Percentiles rank a stretch among this genome's conserved stretches.
Evolutionary conservation across 2,888 invertebrate genomes (phyloP).

Genomic region (Coelopa pilipes): DNA sequence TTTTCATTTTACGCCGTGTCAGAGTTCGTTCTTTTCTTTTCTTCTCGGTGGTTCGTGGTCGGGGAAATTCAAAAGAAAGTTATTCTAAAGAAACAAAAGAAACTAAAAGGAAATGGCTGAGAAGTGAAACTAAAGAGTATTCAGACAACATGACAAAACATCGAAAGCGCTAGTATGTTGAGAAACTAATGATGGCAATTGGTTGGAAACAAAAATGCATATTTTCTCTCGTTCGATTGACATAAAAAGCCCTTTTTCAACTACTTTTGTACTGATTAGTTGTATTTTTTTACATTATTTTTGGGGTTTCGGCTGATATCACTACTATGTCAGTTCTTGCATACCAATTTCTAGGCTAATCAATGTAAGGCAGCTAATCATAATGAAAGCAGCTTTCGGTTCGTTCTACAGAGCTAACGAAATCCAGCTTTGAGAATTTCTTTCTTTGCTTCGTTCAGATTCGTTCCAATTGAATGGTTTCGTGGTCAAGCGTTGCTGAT

Average conservation of each 20-base stretch:
- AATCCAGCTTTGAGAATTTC: slow-evolving; percentile 49
- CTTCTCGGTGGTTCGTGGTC: not conserved
- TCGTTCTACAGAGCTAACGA: slow-evolving; percentile 33
- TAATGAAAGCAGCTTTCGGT: slow-evolving; percentile 41
- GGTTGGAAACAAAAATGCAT: too few relatives aligned
- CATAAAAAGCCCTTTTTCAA: too few relatives aligned
- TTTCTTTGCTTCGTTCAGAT: slow-evolving; percentile 35
- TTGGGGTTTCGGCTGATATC: not conserved
- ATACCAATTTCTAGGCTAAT: slow-evolving; percentile 26
- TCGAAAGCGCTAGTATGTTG: slow-evolving; percentile 13
- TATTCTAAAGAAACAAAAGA: slow-evolving; percentile 21
- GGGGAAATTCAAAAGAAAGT: not conserved
- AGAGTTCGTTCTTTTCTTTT: slow-evolving; percentile 18
- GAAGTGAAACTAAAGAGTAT: slow-evolving; percentile 13
- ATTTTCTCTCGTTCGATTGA: too few relatives aligned
- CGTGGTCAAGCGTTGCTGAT: slow-evolving; percentile 23
- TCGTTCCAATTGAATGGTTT: not conserved
- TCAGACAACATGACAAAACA: slow-evolving; percentile 3
- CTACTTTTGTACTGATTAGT: slow-evolving; percentile 28
- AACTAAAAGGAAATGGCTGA: slow-evolving; percentile 12
- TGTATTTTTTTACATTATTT: not conserved
- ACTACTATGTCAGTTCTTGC: not conserved
- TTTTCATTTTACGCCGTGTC: slow-evolving; percentile 40
- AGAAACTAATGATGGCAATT: too few relatives aligned
- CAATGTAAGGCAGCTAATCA: slow-evolving; percentile 34